Percentiles rank a stretch among this genome's conserved stretches.
phyloP scores from a whole-genome alignment of 2,888 invertebrate genomes.

The Caenorhabditis sp. region DNA sequence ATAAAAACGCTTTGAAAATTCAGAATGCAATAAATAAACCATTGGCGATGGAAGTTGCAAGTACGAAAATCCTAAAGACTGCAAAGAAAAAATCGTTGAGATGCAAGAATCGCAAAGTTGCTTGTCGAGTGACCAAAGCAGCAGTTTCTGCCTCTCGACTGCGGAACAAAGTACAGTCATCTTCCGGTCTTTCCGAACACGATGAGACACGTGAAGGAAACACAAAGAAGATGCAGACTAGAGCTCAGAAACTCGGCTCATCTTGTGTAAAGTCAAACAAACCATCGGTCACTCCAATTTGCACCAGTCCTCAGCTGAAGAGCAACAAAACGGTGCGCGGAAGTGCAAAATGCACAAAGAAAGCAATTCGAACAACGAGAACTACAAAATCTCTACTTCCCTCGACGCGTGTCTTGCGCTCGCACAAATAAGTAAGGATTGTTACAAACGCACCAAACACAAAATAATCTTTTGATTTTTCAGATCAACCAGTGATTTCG shows the following conservation, averaged over 20 bases:
- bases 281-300: constrained; percentile 17
- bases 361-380: background rate
- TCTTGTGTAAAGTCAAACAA: constrained; percentile 9
- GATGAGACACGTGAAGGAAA: background rate
- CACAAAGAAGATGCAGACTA: constrained; percentile 12
- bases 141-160: background rate
- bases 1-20: too few relatives aligned
- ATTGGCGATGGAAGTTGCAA: too few relatives aligned
- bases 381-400: background rate
- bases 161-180: background rate
- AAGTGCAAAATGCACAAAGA: background rate
- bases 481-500: background rate
- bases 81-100: too few relatives aligned
- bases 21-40: too few relatives aligned
- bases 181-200: background rate
- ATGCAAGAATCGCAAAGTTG: background rate
- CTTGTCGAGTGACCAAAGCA: background rate
- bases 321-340: constrained; percentile 9
- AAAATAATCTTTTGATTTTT: constrained; percentile 4
- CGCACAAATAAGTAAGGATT: constrained; percentile 9
- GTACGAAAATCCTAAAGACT: too few relatives aligned
- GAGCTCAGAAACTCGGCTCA: constrained; percentile 12
- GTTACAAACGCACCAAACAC: background rate
- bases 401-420: constrained; percentile 13
- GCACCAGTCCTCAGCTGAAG: background rate